These are phyloP conservation scores for Todiramphus chloris DNA, from an alignment of 2,113 vertebrate species.

Conservation along the genomic window DNA sequence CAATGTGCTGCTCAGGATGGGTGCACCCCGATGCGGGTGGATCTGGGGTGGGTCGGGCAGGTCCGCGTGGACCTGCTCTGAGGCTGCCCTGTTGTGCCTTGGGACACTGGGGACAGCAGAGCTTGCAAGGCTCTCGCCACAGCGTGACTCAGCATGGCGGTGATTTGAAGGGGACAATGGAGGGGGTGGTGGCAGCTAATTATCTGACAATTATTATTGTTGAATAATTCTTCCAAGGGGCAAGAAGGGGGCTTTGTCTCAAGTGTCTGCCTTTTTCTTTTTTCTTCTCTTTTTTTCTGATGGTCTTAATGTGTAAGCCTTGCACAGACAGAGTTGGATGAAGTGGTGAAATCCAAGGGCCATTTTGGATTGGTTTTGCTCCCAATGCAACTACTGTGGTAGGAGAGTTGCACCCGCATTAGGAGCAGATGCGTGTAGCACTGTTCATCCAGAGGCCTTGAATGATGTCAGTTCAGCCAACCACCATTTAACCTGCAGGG, in stretches of 20 bases:
- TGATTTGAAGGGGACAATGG: neutral
- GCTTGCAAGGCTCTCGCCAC: neutral
- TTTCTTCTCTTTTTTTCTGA: neutral
- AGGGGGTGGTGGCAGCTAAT: neutral
- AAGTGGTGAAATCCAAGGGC: neutral
- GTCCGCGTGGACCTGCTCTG: accelerated
- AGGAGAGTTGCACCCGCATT: accelerated
- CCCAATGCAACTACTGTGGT: accelerated
- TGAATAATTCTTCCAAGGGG: neutral
- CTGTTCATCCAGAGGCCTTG: neutral
- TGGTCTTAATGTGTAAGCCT: neutral
- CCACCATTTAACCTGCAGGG: neutral
- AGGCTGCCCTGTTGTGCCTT: neutral
- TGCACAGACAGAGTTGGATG: neutral
- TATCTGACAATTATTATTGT: slow-evolving; percentile 42
- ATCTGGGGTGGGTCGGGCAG: neutral
- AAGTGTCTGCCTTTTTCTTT: neutral
- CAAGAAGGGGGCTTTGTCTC: neutral
- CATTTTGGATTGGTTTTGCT: neutral
- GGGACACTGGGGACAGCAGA: neutral
- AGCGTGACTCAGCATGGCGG: neutral
- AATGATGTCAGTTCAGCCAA: neutral
- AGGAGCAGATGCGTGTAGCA: neutral
- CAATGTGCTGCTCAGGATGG: accelerated
- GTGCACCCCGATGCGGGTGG: accelerated